Base-by-base conservation (phyloP, 2,113 vertebrate species). In the Ariopsis seemanni region DNA sequence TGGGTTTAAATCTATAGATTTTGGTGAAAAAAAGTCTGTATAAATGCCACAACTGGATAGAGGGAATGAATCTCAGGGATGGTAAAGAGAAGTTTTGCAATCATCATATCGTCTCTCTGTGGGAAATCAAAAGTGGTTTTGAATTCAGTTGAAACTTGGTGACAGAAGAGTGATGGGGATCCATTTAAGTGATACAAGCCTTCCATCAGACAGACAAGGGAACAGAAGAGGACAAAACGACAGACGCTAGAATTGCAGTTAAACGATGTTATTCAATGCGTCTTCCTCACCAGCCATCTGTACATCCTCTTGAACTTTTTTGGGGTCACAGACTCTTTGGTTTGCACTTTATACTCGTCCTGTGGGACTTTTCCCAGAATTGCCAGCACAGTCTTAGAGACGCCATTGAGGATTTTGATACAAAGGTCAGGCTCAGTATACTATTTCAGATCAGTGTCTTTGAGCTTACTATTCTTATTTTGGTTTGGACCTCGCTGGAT, bases 91-190 rank as follows among this genome's bases (percentile, higher is more conserved):
- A 52, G 52, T 85, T 85, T 74, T 71, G 27, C 77, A 69, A 85
- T 22, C 48, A 78, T 83, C 48, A 58, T 60, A 58, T 20, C 1
- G 1, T n/a, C 42, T 58, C 48, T n/a, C 84, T 34, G 50, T n/a
- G 22, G 25, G 62, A 75, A 74, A 72, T 86, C 72, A 83, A 88
- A 86, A 86, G 25, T 78, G 65, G 75, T 74, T 88, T 63, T 18
- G 52, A 78, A 74, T 72, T 82, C 84, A 86, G 81, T 90, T 81
- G 34, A 83, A 83, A 88, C 84, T 86, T 50, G 18, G 72, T 86
- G 84, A 60, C 79, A 62, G 55, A 84, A 52, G 52, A 83, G n/a
- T 88, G 82, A 85, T 88, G 82, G 63, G 53, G 52, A 81, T 63
- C 69, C 72, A 57, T 84, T 88, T 88, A 85, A 69, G 52, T 34